A percentile compares a stretch with the other conserved stretches of the same genome.
These are phyloP conservation scores for Apomyelois bistriatella DNA, from an alignment of 2,888 invertebrate species.

Conservation along the genomic window DNA sequence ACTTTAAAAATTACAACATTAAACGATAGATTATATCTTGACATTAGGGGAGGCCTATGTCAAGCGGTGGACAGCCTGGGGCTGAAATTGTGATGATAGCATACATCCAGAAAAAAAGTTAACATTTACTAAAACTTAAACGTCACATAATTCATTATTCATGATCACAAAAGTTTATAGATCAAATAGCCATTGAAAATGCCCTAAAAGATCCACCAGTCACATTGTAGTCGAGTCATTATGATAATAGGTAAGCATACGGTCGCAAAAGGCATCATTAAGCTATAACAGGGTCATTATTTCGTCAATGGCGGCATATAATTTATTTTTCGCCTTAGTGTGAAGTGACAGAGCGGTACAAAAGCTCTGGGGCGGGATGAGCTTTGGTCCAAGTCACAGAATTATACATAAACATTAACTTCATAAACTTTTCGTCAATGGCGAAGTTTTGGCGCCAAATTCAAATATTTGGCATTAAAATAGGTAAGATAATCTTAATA, in stretches of 20 bases:
- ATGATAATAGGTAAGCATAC: background rate
- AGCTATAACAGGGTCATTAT: constrained; percentile 37
- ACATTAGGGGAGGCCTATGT: no score
- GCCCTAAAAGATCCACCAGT: background rate
- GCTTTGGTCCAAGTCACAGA: background rate
- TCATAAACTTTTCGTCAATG: no score
- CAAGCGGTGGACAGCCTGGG: no score
- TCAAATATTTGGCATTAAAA: no score
- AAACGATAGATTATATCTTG: no score
- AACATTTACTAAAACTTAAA: background rate
- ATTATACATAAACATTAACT: no score
- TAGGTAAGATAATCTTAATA: no score
- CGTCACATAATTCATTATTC: no score
- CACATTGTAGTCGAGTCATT: background rate
- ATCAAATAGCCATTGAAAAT: background rate
- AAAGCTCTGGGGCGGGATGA: constrained; percentile 8
- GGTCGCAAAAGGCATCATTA: constrained; percentile 2
- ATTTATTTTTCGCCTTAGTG: constrained; percentile 37
- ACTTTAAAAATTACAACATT: no score
- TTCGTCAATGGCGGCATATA: constrained; percentile 34
- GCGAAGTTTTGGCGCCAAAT: no score
- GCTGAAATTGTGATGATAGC: no score
- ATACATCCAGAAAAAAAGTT: no score
- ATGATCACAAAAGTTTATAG: background rate
- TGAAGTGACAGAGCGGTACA: constrained; percentile 22